A percentile compares a stretch with the other conserved stretches of the same genome.
Evolutionary conservation across 2,888 invertebrate species (phyloP).

Genomic region (Odontocerum albicorne): DNA sequence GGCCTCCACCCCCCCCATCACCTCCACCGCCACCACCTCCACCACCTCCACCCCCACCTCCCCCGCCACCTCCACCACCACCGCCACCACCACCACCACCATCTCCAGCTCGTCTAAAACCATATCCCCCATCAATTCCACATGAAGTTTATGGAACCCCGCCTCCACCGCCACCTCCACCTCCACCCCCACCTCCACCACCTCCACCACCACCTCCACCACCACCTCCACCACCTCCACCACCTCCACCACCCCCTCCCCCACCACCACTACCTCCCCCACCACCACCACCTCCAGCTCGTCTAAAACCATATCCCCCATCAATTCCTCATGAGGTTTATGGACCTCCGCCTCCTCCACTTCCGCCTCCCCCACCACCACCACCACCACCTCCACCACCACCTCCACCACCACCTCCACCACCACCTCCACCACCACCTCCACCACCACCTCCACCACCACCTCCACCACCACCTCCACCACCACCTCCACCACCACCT

Average conservation of each 20-base stretch:
- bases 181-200: slow-evolving; percentile 41
- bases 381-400: slow-evolving; percentile 36
- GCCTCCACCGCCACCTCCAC: slow-evolving; percentile 38
- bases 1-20: slow-evolving; percentile 8
- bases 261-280: slow-evolving; percentile 21
- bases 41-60: slow-evolving; percentile 4
- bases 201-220: slow-evolving; percentile 40
- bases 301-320: slow-evolving; percentile 36
- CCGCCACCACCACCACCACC: slow-evolving; percentile 13
- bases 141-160: slow-evolving; percentile 23
- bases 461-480: slow-evolving; percentile 37
- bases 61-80: not conserved
- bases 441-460: slow-evolving; percentile 33
- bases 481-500: slow-evolving; percentile 25
- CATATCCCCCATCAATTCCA: slow-evolving; percentile 3
- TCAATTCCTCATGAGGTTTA: slow-evolving; percentile 39
- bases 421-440: slow-evolving; percentile 33
- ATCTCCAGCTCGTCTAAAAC: not conserved
- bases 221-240: slow-evolving; percentile 34
- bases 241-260: slow-evolving; percentile 16
- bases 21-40: slow-evolving; percentile 17
- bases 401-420: slow-evolving; percentile 26
- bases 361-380: slow-evolving; percentile 33
- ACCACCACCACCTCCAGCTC: slow-evolving; percentile 20
- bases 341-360: slow-evolving; percentile 32